phyloP scores from a whole-genome alignment of 2,888 invertebrate genomes.

The Phytoseiulus persimilis region DNA sequence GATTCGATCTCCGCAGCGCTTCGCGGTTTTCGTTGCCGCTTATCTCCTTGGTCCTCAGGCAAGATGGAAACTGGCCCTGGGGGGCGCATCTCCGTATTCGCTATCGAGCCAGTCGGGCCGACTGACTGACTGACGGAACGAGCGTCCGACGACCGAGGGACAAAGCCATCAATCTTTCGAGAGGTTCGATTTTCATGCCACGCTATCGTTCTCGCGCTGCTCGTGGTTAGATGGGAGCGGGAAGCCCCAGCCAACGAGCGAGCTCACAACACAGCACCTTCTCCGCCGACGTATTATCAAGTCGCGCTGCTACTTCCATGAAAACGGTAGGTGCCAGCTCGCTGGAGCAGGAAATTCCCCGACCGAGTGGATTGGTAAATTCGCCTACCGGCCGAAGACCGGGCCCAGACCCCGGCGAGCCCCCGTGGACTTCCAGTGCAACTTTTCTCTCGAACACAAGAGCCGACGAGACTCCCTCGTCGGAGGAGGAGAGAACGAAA shows the following conservation, averaged over 20 bases:
- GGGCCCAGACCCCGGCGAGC: neutral
- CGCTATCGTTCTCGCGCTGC: neutral
- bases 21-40: too few relatives aligned
- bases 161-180: neutral
- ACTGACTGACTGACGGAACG: neutral
- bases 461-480: neutral
- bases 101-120: neutral
- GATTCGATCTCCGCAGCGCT: too few relatives aligned
- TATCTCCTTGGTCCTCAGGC: too few relatives aligned
- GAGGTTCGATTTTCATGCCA: neutral
- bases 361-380: neutral
- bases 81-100: neutral
- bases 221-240: neutral
- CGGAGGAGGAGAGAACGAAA: neutral
- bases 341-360: neutral
- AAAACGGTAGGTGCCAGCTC: too few relatives aligned
- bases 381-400: neutral
- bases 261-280: neutral
- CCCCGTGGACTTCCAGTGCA: neutral
- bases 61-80: neutral
- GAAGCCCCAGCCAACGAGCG: neutral
- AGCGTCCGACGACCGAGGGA: neutral
- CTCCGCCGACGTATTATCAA: too few relatives aligned
- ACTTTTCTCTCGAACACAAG: neutral
- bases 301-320: too few relatives aligned